Percentiles rank a stretch among this genome's conserved stretches.
Evolutionary conservation across 2,113 vertebrate genomes (phyloP).

Genomic region (Acinonyx jubatus): DNA sequence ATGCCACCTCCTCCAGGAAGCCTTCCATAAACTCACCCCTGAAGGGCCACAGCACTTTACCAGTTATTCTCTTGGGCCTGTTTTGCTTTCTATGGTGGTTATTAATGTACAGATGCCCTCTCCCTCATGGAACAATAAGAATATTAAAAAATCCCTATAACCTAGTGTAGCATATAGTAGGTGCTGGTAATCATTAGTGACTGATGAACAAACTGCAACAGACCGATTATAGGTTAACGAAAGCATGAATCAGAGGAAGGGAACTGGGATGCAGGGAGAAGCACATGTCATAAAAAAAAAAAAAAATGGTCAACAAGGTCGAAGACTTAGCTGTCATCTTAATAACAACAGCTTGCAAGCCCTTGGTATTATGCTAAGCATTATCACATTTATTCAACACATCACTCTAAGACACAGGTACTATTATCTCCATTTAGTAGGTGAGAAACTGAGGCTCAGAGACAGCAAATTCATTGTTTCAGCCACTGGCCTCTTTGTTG

Average conservation of each 20-base stretch:
- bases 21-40: not conserved
- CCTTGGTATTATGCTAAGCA: not conserved
- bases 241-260: not conserved
- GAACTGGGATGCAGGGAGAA: not conserved
- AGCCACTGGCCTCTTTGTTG: not conserved
- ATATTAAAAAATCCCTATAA: slow-evolving; percentile 24
- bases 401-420: not conserved
- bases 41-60: not conserved
- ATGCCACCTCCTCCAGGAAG: not conserved
- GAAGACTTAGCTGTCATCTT: not conserved
- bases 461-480: not conserved
- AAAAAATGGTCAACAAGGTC: not conserved
- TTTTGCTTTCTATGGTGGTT: not conserved
- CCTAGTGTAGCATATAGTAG: not conserved
- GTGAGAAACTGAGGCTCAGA: not conserved
- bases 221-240: slow-evolving; percentile 20
- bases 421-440: not conserved
- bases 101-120: not conserved
- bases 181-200: not conserved
- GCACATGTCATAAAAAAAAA: not conserved
- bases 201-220: not conserved
- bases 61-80: not conserved
- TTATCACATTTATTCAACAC: slow-evolving; percentile 27
- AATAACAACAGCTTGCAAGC: not conserved
- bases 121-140: not conserved